Conservation (phyloP, 1,140 invertebrate species). For the Trinorchestia longiramus region DNA sequence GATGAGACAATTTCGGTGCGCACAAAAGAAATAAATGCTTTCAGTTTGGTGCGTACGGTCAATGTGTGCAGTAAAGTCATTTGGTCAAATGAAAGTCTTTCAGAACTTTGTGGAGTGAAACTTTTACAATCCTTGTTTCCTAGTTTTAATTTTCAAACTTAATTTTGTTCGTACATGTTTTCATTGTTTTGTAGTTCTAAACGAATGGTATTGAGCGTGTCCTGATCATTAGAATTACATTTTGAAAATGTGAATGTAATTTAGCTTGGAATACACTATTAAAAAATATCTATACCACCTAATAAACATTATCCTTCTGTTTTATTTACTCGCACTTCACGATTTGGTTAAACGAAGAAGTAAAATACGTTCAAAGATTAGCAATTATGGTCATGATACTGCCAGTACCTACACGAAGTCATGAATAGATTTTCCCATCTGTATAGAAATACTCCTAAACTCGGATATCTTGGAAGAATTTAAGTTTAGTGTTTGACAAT, state of each 20-base stretch:
- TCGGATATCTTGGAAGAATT: background rate
- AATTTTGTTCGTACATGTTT: background rate
- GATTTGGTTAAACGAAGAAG: background rate
- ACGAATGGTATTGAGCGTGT: background rate
- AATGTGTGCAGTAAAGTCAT: too few relatives aligned
- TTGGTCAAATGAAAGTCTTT: too few relatives aligned
- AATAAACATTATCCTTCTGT: background rate
- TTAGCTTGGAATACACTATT: background rate
- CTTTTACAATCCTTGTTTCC: background rate
- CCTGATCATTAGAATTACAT: background rate
- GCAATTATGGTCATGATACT: background rate
- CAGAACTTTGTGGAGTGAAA: too few relatives aligned
- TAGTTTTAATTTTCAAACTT: background rate
- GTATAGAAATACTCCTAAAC: background rate
- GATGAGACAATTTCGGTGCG: background rate
- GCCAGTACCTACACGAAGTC: background rate
- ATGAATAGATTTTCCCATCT: background rate
- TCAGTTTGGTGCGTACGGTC: too few relatives aligned
- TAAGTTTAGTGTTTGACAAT: background rate
- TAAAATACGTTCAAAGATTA: background rate
- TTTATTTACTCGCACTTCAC: background rate
- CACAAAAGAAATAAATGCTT: too few relatives aligned
- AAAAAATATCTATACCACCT: background rate
- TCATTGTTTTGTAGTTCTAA: background rate
- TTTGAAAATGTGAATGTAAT: background rate